Conservation (phyloP, 2,113 vertebrate species). For the Bubo scandiacus region DNA sequence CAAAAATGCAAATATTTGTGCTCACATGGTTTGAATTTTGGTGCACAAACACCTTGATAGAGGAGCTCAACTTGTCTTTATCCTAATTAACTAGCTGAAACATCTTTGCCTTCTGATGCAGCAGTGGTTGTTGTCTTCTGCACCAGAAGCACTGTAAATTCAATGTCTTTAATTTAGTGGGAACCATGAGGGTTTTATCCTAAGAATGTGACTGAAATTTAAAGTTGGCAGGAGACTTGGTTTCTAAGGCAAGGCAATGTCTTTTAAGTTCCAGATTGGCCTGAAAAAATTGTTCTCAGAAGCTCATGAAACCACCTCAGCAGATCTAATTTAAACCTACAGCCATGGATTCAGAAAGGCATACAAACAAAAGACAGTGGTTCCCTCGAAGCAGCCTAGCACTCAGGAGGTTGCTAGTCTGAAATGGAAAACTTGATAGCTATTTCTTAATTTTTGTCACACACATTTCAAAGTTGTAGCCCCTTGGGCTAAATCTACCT, state of each 20-base stretch:
- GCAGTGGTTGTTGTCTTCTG: not conserved
- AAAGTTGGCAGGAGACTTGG: not conserved
- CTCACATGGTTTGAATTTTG: not conserved
- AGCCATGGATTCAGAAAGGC: not conserved
- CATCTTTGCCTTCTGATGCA: not conserved
- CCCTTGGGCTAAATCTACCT: not conserved
- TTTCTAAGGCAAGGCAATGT: not conserved
- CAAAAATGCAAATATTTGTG: not conserved
- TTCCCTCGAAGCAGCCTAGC: not conserved
- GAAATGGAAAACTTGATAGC: not conserved
- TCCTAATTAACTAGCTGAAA: not conserved
- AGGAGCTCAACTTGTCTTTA: not conserved
- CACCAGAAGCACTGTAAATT: not conserved
- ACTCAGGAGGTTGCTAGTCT: not conserved
- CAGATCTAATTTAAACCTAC: not conserved
- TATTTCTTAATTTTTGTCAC: not conserved
- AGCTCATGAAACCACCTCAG: not conserved
- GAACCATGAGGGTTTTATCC: not conserved
- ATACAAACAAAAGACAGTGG: rapidly evolving
- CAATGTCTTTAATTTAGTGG: not conserved
- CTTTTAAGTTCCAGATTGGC: not conserved
- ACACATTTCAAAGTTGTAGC: not conserved
- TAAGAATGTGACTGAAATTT: not conserved
- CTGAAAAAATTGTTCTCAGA: not conserved
- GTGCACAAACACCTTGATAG: not conserved